These are phyloP conservation scores for Shargacucullia verbasci DNA, from an alignment of 2,888 invertebrate species.

Conservation along the genomic window DNA sequence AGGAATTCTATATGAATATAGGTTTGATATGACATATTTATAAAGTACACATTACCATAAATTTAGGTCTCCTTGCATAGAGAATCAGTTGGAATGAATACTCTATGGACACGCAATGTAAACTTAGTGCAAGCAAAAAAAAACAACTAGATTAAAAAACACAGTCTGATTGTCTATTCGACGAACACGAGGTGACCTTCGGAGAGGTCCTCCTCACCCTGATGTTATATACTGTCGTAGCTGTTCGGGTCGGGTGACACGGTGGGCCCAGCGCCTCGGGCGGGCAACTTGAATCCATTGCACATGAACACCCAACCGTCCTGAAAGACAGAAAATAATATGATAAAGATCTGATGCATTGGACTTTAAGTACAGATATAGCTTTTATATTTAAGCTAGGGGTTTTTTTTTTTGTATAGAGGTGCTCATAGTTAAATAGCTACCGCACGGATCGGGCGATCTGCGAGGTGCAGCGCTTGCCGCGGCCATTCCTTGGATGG, in stretches of 20 bases:
- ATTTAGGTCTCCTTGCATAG: too few relatives aligned
- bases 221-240: slow-evolving; percentile 88
- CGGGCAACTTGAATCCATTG: slow-evolving; percentile 89
- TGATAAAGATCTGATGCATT: too few relatives aligned
- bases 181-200: slow-evolving; percentile 80
- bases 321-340: slow-evolving; percentile 75
- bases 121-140: slow-evolving; percentile 26
- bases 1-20: too few relatives aligned
- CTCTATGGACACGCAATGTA: slow-evolving; percentile 21
- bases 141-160: slow-evolving; percentile 33
- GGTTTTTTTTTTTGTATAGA: too few relatives aligned
- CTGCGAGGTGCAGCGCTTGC: too few relatives aligned
- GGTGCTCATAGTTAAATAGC: too few relatives aligned
- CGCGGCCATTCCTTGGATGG: too few relatives aligned
- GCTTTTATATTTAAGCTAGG: too few relatives aligned
- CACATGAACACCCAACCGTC: slow-evolving; percentile 90
- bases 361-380: too few relatives aligned
- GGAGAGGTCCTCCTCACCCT: slow-evolving; percentile 67
- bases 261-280: slow-evolving; percentile 71
- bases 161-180: slow-evolving; percentile 66
- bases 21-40: too few relatives aligned
- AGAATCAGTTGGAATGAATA: background rate
- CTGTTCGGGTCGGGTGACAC: slow-evolving; percentile 84
- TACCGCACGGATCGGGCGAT: too few relatives aligned
- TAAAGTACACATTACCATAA: too few relatives aligned